Evolutionary conservation across 1,140 invertebrate genomes (phyloP), one percentile per base, ranked within the genome.

Genomic region (Paracyclopina nana): DNA sequence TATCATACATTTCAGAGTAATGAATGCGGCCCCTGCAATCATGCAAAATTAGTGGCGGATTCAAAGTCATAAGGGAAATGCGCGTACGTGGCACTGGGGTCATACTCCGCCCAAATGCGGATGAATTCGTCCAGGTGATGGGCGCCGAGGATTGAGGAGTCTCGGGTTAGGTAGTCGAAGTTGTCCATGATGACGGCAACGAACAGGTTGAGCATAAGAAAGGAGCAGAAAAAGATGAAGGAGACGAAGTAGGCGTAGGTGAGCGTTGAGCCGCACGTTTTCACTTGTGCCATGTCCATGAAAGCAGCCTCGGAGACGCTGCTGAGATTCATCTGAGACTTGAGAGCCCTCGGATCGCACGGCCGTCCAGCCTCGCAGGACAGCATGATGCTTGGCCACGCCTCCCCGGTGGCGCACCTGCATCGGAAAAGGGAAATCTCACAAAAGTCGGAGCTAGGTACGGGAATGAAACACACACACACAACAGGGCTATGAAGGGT

Each of bases 181-280:
- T 99, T 99, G 70, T 99, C 95, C 95, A 99, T 99, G 64, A 99
- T 99, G 63, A 99, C 95, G 62, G 95, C 94, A 62, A 99, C 94
- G 74, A 99, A 99, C 60, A 99, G 75, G 73, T 98, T 98, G 63
- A 98, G 75, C 94, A 98, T 99, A 22, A 52, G 50, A 76, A 99
- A 99, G 12, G 94, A 98, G 70, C 92, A 98, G 64, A 99, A 87
- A 70, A 99, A 99, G 64, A 99, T 96, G 71, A 99, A 99, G 30
- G 88, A 91, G 52, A 95, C 90, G 70, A 99, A 99, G 68, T 98
- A 99, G 54, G 78, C 79, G 67, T 96, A 98, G 41, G 92, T 90
- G 56, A 98, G 70, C 57, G 91, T 88, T 51, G 84, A 87, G 42
- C 95, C 95, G 67, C 95, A 99, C 30, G 52, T 53, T 26, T 57